Evolutionary conservation across 2,113 vertebrate species (phyloP).

Genomic region (Tenrec ecaudatus): DNA sequence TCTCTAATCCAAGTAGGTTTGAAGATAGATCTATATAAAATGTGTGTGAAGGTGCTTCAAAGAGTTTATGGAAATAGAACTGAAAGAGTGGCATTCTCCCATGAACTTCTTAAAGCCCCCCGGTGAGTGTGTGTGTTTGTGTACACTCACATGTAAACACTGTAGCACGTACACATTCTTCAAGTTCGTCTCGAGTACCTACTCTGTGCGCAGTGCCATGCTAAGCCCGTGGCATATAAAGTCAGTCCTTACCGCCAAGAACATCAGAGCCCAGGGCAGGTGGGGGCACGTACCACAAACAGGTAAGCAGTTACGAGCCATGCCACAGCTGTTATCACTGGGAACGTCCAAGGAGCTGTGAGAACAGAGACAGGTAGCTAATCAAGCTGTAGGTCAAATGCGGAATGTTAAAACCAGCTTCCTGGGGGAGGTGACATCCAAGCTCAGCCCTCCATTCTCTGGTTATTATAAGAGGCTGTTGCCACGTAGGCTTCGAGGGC

Average conservation of each 20-base stretch:
- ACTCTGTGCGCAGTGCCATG: too few species aligned
- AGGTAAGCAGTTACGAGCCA: neutral
- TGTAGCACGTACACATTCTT: fast-evolving
- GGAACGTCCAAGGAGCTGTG: neutral
- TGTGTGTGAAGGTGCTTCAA: too few species aligned
- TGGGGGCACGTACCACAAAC: neutral
- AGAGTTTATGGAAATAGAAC: too few species aligned
- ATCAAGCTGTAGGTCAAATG: neutral
- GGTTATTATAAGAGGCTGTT: neutral
- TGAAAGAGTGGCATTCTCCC: too few species aligned
- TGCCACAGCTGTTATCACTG: fast-evolving
- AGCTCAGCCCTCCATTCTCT: neutral
- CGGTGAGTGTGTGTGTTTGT: neutral
- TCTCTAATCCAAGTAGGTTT: too few species aligned
- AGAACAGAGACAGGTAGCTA: neutral
- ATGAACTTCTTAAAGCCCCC: too few species aligned
- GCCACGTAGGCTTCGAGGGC: neutral
- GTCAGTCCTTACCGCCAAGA: neutral
- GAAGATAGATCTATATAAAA: too few species aligned
- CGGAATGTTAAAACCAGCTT: neutral
- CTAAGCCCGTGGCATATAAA: neutral
- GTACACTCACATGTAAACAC: fast-evolving
- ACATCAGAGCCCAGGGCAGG: neutral
- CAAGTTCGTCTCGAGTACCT: too few species aligned
- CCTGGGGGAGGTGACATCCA: neutral